Conservation (phyloP, 2,797 vertebrate species). For the Pelochelys cantorii region DNA sequence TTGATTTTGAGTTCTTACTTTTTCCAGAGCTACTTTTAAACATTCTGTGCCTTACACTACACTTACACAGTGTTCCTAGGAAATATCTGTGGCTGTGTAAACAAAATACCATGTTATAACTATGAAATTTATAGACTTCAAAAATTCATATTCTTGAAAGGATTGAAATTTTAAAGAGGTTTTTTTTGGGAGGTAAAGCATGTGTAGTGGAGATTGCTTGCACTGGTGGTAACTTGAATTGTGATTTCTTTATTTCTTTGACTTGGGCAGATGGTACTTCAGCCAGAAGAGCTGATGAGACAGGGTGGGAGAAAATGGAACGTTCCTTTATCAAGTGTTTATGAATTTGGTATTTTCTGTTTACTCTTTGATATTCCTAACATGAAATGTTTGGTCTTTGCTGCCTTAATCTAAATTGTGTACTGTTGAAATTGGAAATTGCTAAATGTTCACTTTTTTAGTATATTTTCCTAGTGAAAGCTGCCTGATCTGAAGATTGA, state of each 20-base stretch:
- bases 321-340: background rate
- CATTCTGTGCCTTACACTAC: background rate
- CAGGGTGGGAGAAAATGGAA: background rate
- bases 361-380: fast-evolving
- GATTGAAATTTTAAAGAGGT: background rate
- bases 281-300: background rate
- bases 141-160: background rate
- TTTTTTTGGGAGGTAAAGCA: background rate
- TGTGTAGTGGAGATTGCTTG: fast-evolving
- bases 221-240: background rate
- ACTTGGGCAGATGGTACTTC: background rate
- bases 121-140: background rate
- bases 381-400: background rate
- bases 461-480: background rate
- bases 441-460: background rate
- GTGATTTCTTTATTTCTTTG: background rate
- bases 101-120: background rate
- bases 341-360: background rate
- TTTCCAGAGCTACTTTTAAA: background rate
- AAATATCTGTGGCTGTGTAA: fast-evolving
- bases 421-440: background rate
- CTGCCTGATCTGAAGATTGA: background rate
- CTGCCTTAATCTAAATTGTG: fast-evolving
- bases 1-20: background rate
- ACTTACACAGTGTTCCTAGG: background rate